phyloP scores from a whole-genome alignment of 2,113 vertebrate species.

The Catharus fuscescens region DNA sequence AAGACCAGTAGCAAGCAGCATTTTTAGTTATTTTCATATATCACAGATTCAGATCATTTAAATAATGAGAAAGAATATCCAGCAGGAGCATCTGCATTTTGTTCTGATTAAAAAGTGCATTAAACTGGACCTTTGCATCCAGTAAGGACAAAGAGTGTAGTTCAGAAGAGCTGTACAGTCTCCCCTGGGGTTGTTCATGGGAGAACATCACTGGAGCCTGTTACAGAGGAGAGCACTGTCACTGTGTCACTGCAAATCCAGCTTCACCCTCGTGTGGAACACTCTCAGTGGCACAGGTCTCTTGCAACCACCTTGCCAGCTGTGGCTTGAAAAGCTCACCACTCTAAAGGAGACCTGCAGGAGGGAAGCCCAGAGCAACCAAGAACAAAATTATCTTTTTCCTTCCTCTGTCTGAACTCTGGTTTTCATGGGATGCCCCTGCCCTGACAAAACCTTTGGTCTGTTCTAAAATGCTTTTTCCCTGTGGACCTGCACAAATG shows the following conservation, averaged over 20 bases:
- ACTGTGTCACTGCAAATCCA: neutral
- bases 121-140: neutral
- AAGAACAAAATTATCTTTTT: neutral
- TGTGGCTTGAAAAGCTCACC: neutral
- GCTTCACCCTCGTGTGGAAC: neutral
- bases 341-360: neutral
- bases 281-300: neutral
- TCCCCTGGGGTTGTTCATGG: neutral
- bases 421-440: neutral
- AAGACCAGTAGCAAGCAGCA: neutral
- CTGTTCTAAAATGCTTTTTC: neutral
- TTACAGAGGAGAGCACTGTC: neutral
- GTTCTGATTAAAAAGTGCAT: neutral
- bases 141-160: neutral
- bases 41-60: neutral
- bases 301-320: neutral
- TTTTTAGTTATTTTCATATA: neutral
- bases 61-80: neutral
- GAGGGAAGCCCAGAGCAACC: neutral
- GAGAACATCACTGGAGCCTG: accelerated
- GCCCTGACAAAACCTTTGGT: neutral
- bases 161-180: neutral
- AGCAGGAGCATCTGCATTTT: neutral
- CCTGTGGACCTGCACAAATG: neutral
- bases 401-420: neutral